phyloP scores from a whole-genome alignment of 1,140 invertebrate species.

The Cydia strobilella region DNA sequence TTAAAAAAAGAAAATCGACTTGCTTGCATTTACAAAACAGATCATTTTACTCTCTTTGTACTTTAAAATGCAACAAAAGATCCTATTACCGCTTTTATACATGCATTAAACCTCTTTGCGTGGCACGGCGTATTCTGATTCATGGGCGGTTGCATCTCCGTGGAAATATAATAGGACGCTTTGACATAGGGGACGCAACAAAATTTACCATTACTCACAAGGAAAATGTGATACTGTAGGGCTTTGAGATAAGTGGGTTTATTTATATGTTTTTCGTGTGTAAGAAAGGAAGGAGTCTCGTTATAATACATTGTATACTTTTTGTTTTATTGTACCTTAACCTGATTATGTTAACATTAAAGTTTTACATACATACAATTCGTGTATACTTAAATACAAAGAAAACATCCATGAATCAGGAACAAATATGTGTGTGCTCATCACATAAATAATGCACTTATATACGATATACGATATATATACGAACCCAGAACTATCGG shows the following conservation, averaged over 20 bases:
- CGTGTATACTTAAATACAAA: no score
- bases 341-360: no score
- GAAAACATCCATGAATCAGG: no score
- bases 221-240: neutral
- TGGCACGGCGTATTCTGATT: neutral
- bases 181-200: neutral
- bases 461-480: no score
- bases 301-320: no score
- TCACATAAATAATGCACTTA: no score
- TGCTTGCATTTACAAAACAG: neutral
- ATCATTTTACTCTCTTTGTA: neutral
- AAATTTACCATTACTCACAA: neutral
- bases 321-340: no score
- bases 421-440: no score
- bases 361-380: no score
- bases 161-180: neutral
- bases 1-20: no score
- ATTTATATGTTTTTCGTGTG: neutral
- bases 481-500: no score
- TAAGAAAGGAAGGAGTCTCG: neutral
- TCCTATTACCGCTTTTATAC: conserved; percentile 11
- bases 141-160: neutral
- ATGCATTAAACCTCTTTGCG: conserved; percentile 2
- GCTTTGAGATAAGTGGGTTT: neutral
- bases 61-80: neutral